Percentiles rank a stretch among this genome's conserved stretches.
phyloP scores from a whole-genome alignment of 35 echinoderm and acorn worm species.

The Ophiothrix spiculata region DNA sequence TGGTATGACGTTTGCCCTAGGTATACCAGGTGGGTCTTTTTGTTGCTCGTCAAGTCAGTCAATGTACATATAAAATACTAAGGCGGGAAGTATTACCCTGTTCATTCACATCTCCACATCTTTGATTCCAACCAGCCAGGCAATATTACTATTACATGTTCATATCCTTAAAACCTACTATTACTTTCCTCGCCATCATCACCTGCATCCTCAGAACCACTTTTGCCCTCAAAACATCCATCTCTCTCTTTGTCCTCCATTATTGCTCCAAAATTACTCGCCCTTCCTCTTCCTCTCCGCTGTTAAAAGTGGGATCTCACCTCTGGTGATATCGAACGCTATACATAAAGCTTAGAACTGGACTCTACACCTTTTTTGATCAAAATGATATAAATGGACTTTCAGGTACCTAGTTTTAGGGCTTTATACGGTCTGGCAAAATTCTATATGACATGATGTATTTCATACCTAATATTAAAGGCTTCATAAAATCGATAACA shows the following conservation, averaged over 20 bases:
- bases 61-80: too few species aligned
- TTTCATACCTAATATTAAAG: conserved; percentile 1
- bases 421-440: not conserved
- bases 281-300: not conserved
- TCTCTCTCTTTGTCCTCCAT: not conserved
- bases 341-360: not conserved
- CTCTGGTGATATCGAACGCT: not conserved
- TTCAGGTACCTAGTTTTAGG: not conserved
- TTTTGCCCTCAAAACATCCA: not conserved
- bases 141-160: too few species aligned
- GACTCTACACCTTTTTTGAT: not conserved
- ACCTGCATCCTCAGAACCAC: not conserved
- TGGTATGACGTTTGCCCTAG: too few species aligned
- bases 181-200: too few species aligned
- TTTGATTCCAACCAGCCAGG: too few species aligned
- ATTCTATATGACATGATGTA: not conserved
- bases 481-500: conserved; percentile 5
- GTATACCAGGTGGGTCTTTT: too few species aligned
- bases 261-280: not conserved
- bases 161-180: too few species aligned
- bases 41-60: too few species aligned
- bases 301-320: too few species aligned
- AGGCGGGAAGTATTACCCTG: too few species aligned
- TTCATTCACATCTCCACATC: too few species aligned
- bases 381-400: conserved; percentile 3